phyloP scores from a whole-genome alignment of 1,140 invertebrate species.

The Pogonomyrmex californicus region DNA sequence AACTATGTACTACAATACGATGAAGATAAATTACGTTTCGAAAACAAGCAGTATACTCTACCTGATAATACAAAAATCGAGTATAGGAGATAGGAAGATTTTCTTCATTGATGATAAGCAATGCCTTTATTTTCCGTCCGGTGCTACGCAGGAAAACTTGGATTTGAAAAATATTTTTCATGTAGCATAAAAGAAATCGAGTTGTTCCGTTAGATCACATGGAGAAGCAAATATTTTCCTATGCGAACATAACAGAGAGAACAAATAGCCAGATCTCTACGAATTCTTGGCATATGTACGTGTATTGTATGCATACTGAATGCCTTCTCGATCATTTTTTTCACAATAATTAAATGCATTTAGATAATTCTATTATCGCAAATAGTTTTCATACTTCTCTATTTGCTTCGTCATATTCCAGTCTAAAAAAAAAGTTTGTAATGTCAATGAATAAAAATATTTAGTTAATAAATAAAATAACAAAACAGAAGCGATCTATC shows the following conservation, averaged over 20 bases:
- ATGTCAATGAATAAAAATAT: neutral
- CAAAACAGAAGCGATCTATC: neutral
- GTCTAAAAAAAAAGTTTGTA: neutral
- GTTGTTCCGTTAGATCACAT: slow-evolving; percentile 36
- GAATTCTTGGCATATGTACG: slow-evolving; percentile 16
- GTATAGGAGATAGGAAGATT: neutral
- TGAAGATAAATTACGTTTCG: neutral
- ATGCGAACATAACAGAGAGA: slow-evolving; percentile 5
- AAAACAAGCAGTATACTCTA: slow-evolving; percentile 16
- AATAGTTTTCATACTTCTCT: neutral
- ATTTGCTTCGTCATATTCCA: neutral
- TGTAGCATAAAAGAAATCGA: slow-evolving; percentile 41
- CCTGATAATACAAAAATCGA: slow-evolving; percentile 1
- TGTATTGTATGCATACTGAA: neutral
- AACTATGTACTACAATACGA: neutral
- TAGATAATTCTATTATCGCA: neutral
- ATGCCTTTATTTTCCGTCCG: slow-evolving; percentile 5
- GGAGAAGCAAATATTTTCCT: slow-evolving; percentile 32
- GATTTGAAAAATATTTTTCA: slow-evolving; percentile 54
- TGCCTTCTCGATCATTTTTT: slow-evolving; percentile 30
- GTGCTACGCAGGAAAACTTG: neutral
- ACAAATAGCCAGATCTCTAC: slow-evolving; percentile 27
- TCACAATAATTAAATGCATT: slow-evolving; percentile 41
- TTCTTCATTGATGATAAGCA: slow-evolving; percentile 1
- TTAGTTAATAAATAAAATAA: slow-evolving; percentile 11